Conservation (phyloP, 2,888 invertebrate genomes). For the Nymphalis c-album region DNA sequence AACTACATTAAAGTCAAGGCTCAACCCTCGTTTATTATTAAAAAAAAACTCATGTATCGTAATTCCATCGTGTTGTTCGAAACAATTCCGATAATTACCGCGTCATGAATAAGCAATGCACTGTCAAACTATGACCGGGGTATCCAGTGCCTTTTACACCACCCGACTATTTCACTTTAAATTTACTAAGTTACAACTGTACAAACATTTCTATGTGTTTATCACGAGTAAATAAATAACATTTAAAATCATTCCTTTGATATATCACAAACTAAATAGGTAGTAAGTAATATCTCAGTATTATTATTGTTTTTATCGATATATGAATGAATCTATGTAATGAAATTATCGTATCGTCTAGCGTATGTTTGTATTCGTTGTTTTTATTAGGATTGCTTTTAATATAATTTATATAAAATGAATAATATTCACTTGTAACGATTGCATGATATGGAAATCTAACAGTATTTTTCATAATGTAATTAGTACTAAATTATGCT, state of each 20-base stretch:
- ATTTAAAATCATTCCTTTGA: too few relatives aligned
- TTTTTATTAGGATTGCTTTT: too few relatives aligned
- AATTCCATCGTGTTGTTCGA: slow-evolving; percentile 47
- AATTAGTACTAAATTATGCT: background rate
- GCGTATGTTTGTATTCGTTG: too few relatives aligned
- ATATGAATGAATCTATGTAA: background rate
- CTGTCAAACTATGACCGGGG: slow-evolving; percentile 49
- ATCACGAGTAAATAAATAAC: too few relatives aligned
- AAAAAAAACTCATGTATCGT: slow-evolving; percentile 48
- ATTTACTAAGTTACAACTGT: too few relatives aligned
- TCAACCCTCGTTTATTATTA: slow-evolving; percentile 43
- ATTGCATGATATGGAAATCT: too few relatives aligned
- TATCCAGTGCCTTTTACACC: slow-evolving; percentile 24
- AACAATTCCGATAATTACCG: slow-evolving; percentile 64
- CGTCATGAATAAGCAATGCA: slow-evolving; percentile 67
- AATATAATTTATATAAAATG: too few relatives aligned
- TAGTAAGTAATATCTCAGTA: background rate
- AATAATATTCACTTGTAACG: too few relatives aligned
- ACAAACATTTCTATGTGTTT: too few relatives aligned
- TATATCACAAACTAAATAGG: too few relatives aligned
- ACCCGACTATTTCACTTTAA: slow-evolving; percentile 10
- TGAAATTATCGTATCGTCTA: too few relatives aligned
- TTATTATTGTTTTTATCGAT: background rate
- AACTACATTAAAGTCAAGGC: slow-evolving; percentile 25
- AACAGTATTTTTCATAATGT: too few relatives aligned